A percentile compares a stretch with the other conserved stretches of the same genome.
Conservation (phyloP, 2,113 vertebrate species). For the Sorex araneus region DNA sequence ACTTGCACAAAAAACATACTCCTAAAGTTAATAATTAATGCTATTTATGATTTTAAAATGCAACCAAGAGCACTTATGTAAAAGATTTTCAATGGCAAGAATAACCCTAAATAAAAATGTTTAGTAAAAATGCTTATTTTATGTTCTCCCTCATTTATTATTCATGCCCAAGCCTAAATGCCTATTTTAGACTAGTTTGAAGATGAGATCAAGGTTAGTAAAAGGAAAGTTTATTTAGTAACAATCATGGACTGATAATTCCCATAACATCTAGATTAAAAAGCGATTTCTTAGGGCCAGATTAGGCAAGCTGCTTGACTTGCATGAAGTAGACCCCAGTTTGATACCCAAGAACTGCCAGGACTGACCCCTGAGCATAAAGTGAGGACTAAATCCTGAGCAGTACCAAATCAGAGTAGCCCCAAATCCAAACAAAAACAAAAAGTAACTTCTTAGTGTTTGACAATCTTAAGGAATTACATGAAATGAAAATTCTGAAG, state of each 20-base stretch:
- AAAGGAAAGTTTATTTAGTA: constrained; percentile 3
- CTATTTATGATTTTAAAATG: constrained; percentile 3
- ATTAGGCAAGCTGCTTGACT: too few species aligned
- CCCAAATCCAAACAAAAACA: too few species aligned
- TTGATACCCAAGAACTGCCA: too few species aligned
- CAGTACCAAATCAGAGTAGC: too few species aligned
- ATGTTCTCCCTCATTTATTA: neutral
- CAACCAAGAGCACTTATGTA: neutral
- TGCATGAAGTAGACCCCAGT: too few species aligned
- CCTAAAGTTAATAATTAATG: neutral
- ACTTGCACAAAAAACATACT: neutral
- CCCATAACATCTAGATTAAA: neutral
- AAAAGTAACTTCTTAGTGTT: neutral
- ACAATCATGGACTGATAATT: constrained; percentile 3
- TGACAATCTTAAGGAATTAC: neutral
- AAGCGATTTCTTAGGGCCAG: neutral
- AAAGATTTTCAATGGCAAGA: neutral
- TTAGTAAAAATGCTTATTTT: neutral
- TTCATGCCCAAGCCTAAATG: neutral
- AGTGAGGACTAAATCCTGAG: too few species aligned
- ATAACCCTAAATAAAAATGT: constrained; percentile 24
- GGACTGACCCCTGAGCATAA: too few species aligned
- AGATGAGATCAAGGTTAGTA: neutral
- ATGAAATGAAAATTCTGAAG: constrained; percentile 30
- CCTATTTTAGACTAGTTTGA: constrained; percentile 12